Conservation (phyloP, 2,888 invertebrate species). For the Eupithecia centaureata region DNA sequence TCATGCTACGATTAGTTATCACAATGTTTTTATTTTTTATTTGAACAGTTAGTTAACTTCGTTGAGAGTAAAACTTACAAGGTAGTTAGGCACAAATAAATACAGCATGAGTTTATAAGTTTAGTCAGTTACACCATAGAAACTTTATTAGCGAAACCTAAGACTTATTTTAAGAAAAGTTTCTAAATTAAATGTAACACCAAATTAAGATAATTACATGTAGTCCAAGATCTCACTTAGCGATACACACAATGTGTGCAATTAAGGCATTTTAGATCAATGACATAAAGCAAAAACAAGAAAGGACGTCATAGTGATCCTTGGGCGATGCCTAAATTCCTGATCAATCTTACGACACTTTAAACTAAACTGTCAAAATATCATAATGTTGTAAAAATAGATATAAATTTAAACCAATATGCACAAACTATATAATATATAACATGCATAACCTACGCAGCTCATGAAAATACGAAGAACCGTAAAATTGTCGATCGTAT, state of each 20-base stretch:
- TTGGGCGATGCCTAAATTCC: neutral
- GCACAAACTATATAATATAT: neutral
- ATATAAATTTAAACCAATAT: neutral
- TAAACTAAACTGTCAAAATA: neutral
- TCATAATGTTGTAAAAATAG: neutral
- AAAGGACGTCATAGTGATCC: neutral
- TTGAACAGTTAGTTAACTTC: neutral
- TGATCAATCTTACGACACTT: neutral
- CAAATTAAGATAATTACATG: neutral
- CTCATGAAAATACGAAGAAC: constrained; percentile 5
- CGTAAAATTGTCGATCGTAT: constrained; percentile 10
- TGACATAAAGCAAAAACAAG: neutral
- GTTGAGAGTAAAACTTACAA: neutral
- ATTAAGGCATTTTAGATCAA: neutral
- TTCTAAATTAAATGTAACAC: neutral
- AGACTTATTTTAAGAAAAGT: too few species aligned
- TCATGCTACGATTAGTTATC: neutral
- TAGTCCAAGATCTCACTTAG: neutral
- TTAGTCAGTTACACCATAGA: neutral
- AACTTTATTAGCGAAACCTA: neutral
- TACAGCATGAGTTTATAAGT: neutral
- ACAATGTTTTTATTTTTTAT: neutral
- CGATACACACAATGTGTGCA: neutral
- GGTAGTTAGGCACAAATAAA: too few species aligned
- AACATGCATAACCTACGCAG: neutral